Evolutionary conservation across 2,113 vertebrate genomes (phyloP), one percentile per base, ranked within the genome.

Genomic region (Sakesphorus luctuosus): DNA sequence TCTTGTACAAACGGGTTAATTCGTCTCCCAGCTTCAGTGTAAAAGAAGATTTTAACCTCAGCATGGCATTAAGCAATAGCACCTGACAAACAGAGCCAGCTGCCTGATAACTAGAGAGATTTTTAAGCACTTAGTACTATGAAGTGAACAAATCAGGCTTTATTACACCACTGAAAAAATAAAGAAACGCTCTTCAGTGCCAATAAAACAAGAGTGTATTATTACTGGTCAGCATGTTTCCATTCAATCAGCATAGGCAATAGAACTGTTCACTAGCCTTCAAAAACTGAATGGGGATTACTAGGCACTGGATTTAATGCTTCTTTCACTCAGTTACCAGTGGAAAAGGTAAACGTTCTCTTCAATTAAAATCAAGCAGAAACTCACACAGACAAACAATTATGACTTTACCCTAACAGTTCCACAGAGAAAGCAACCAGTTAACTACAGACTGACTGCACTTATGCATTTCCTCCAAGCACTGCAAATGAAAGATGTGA

Each of bases 261-360:
- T 77, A 84, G 92, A 96, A 82, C 18, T 81, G 28, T 52, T 95
- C 44, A 56, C 75, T 82, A 94, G 40, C 46, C 75, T 84, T 91
- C 76, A 77, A 85, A 56, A 80, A 71, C 29, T 52, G 63, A 89
- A 81, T 19, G 19, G 29, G 58, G 55, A 96, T 69, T 17, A 88
- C 55, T 50, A 89, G 62, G 47, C 52, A 80, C 18, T 63, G 28
- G 31, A 56, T 71, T 80, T 85, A 82, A 84, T 56, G 82, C 50
- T 72, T 66, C 87, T 84, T 94, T 73, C 84, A 63, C 65, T 81
- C 76, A 87, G 69, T 59, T 71, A 61, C 44, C 61, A 89, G 49
- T 10, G 31, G 38, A 88, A 95, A 81, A 77, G 69, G 29, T 53
- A 91, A 95, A 74, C 0, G 7, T 44, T 71, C 81, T 20, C 47